These are phyloP conservation scores for Urophycis tenuis DNA, from an alignment of 2,797 vertebrate genomes.

Conservation along the genomic window DNA sequence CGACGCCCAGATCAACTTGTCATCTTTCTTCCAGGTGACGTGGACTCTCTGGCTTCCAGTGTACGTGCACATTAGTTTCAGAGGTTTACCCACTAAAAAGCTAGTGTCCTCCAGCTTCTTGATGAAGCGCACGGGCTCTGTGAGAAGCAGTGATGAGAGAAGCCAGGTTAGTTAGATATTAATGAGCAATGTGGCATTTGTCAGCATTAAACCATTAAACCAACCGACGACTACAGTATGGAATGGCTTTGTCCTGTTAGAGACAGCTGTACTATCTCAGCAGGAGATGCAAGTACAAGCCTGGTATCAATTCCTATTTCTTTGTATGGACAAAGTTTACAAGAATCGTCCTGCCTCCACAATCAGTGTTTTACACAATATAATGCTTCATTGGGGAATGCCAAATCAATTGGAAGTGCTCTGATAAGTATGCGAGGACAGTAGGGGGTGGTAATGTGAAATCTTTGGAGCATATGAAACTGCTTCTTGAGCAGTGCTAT, in stretches of 20 bases:
- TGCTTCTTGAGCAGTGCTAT: not conserved
- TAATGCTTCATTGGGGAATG: not conserved
- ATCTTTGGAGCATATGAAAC: not conserved
- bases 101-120: slow-evolving; percentile 80
- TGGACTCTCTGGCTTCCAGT: slow-evolving; percentile 78
- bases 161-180: slow-evolving; percentile 23
- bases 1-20: slow-evolving; percentile 71
- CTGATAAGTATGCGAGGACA: not conserved
- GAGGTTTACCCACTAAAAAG: slow-evolving; percentile 72
- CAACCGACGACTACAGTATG: not conserved
- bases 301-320: not conserved
- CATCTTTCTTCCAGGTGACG: slow-evolving; percentile 83
- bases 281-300: not conserved
- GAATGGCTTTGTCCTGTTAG: slow-evolving; percentile 25
- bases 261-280: not conserved
- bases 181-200: slow-evolving; percentile 8
- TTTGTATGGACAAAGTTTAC: too few relatives aligned
- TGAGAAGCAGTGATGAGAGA: slow-evolving; percentile 43
- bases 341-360: too few relatives aligned
- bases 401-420: not conserved
- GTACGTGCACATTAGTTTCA: slow-evolving; percentile 79
- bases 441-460: not conserved
- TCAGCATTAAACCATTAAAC: slow-evolving; percentile 3
- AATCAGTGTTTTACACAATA: not conserved
- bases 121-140: slow-evolving; percentile 72